Evolutionary conservation across 2,113 vertebrate genomes (phyloP), one percentile per base, ranked within the genome.

Genomic region (Electrona antarctica): DNA sequence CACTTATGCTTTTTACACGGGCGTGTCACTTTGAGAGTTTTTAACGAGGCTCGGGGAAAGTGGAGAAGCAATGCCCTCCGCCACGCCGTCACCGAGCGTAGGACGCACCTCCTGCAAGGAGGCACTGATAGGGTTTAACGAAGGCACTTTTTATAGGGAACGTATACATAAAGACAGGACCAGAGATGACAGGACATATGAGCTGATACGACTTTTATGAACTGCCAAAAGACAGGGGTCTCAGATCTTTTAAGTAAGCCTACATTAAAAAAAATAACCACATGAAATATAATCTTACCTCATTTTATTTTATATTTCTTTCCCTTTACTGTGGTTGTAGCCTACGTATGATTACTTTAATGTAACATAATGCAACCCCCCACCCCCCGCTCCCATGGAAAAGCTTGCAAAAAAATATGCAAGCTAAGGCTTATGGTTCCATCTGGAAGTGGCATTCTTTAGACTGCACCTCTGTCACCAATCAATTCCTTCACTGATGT

Each of bases 1-100:
- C 72, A 64, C 79, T 78, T 85, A 83, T 85, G 87, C 84, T 74
- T 86, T 87, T 85, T 87, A 86, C 65, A 57, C 73, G 83, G 69
- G 79, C 13, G 84, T 88, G 91, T 92, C 91, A 90, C 87, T 90
- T 85, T 82, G 79, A 90, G 88, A 84, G 81, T 84, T 92, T 89
- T 92, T 92, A 91, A 92, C 64, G 71, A 89, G 77, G 82, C 3
- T 74, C 78, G 78, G 12, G 52, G 79, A 72, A 67, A 85, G 72
- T 62, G 65, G 73, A 71, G 71, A 71, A 67, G 47, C 50, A 74
- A 67, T 66, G 66, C 82, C 83, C 73, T 79, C 68, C 49, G 64
- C 59, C 69, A 65, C 58, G 71, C 58, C 68, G 11, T 14, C 47
- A 7, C 28, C 65, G 46, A 55, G 50, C 60, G 48, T 56, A 60